These are phyloP conservation scores for Archocentrus centrarchus DNA, from an alignment of 2,113 vertebrate species.

Conservation along the genomic window DNA sequence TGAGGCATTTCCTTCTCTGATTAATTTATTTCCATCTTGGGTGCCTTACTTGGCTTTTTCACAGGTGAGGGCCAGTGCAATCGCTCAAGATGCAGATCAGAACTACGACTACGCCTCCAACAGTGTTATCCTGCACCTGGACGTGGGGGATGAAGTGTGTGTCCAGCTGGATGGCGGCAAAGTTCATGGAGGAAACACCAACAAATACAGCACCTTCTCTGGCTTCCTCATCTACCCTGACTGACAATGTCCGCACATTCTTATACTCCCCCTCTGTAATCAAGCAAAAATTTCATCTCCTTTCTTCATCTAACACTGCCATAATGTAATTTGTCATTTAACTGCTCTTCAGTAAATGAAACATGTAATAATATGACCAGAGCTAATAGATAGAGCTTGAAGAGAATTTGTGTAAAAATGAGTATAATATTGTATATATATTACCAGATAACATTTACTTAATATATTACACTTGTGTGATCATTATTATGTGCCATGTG, in stretches of 20 bases:
- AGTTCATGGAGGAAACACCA: constrained; percentile 92
- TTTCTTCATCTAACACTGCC: constrained; percentile 42
- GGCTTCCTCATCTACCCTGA: constrained; percentile 95
- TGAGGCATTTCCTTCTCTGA: neutral
- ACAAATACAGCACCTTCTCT: constrained; percentile 96
- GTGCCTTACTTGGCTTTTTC: neutral
- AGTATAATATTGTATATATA: constrained; percentile 66
- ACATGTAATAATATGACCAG: constrained; percentile 44
- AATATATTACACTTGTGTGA: constrained; percentile 41
- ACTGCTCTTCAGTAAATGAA: constrained; percentile 4
- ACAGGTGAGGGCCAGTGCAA: constrained; percentile 91
- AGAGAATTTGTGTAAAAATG: constrained; percentile 50
- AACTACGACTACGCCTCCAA: constrained; percentile 95
- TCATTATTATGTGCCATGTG: constrained; percentile 57
- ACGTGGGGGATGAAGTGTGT: constrained; percentile 92
- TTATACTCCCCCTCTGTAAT: constrained; percentile 3
- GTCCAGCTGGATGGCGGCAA: constrained; percentile 93
- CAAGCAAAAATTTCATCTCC: constrained; percentile 49
- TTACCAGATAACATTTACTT: constrained; percentile 50
- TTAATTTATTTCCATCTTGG: neutral
- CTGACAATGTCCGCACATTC: constrained; percentile 58
- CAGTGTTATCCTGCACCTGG: constrained; percentile 92
- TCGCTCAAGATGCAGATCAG: constrained; percentile 85
- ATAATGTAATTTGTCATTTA: constrained; percentile 38
- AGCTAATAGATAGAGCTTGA: constrained; percentile 47